Base-by-base conservation (phyloP, 2,888 invertebrate genomes). In the Pterostichus niger region DNA sequence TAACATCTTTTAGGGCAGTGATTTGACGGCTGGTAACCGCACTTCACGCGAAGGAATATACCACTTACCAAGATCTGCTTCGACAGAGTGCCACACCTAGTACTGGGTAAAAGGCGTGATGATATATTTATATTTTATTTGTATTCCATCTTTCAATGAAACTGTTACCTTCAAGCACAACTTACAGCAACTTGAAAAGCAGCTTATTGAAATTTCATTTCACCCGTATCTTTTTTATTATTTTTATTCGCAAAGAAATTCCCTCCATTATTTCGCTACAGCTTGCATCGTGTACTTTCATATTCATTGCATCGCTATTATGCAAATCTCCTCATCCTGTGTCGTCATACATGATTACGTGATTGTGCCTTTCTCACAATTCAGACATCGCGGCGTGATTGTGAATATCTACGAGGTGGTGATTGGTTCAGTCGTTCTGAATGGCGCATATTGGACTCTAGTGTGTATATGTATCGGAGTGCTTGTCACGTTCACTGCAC, bases 261-360 rank as follows among this genome's bases (percentile, higher is more conserved):
- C 15, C 59, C 10, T 59, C 59, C 31, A 59, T 59, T 59, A 59
- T 59, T 17, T 17, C 54, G 54, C 17, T 54, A 6, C 24, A 59
- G 31, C 59, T 11, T 6, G 24, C 24, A 24, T 24, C 24, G 17
- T 59, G 31, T 17, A 59, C 24, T 59, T 59, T 59, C 31, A 59
- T 59, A 59, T 59, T 59, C 59, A 59, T 59, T 59, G 59, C 59
- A 59, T 10, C 59, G 17, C 59, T 24, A 59, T 59, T 59, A 59
- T 59, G 59, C 24, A 59, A 59, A 59, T 59, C n/a, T 31, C 15
- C 59, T 1, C 7, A 40, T 6, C 40, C 40, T 40, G 31, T 24
- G 59, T 31, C 59, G 17, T 59, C 11, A 11, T 9, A 17, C 24
- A 59, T 59, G 59, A 59, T 59, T 59, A 31, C 59, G 31, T 59